These are phyloP conservation scores for Caligus rogercresseyi DNA, from an alignment of 1,140 invertebrate genomes.

Conservation along the genomic window DNA sequence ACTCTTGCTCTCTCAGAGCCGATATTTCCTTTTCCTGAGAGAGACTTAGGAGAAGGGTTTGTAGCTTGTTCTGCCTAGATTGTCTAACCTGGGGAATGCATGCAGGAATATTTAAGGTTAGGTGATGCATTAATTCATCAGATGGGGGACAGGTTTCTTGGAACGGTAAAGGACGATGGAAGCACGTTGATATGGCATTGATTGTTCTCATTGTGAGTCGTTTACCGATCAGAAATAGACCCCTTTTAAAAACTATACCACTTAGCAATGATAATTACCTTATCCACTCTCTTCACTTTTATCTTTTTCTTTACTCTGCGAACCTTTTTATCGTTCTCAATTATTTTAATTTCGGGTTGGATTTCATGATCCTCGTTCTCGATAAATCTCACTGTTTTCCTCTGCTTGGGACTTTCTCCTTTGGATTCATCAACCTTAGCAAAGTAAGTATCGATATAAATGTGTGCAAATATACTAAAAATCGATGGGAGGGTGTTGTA, in stretches of 20 bases:
- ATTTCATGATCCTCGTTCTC: constrained; percentile 18
- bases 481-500: too few relatives aligned
- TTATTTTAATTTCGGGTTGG: not conserved
- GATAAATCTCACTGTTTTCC: constrained; percentile 23
- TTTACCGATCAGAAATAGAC: not conserved
- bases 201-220: not conserved
- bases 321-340: constrained; percentile 24
- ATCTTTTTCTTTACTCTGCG: constrained; percentile 23
- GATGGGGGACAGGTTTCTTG: not conserved
- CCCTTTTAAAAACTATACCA: too few relatives aligned
- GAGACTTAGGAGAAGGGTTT: not conserved
- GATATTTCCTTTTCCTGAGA: not conserved
- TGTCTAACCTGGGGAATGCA: not conserved
- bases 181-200: not conserved
- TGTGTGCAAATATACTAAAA: too few relatives aligned
- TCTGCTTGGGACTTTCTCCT: constrained; percentile 26
- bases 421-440: constrained; percentile 25
- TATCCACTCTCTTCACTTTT: not conserved
- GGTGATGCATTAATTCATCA: not conserved
- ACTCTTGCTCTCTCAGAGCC: not conserved
- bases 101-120: too few relatives aligned
- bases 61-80: not conserved
- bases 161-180: not conserved
- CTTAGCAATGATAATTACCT: not conserved
- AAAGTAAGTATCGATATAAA: too few relatives aligned